Evolutionary conservation across 2,888 invertebrate genomes (phyloP).

Genomic region (Brachyptera putata): DNA sequence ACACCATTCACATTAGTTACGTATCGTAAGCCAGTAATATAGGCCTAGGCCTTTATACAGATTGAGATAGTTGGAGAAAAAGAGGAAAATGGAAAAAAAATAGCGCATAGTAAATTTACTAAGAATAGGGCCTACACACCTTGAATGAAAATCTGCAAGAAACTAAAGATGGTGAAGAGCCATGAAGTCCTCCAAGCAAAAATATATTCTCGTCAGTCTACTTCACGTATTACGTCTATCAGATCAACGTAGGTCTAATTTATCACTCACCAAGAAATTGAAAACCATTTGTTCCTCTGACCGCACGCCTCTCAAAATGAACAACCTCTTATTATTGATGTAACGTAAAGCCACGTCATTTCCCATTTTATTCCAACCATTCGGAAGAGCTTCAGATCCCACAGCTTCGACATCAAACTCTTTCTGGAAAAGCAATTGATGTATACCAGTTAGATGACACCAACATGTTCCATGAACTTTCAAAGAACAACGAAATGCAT

Average conservation of each 20-base stretch:
- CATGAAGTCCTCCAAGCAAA: no score
- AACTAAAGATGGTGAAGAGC: no score
- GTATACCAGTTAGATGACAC: no score
- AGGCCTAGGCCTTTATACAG: not conserved
- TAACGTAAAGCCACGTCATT: slow-evolving; percentile 71
- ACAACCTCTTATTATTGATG: slow-evolving; percentile 60
- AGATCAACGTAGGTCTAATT: not conserved
- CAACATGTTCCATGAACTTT: no score
- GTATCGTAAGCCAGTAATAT: not conserved
- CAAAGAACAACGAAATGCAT: no score
- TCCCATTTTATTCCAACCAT: slow-evolving; percentile 62
- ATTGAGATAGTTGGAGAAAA: not conserved
- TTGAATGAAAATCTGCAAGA: no score
- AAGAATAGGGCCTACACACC: not conserved
- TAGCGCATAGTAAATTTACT: not conserved
- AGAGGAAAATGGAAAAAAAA: not conserved
- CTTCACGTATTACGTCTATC: no score
- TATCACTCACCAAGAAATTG: slow-evolving; percentile 57
- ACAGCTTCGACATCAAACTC: slow-evolving; percentile 55
- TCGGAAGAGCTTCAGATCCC: slow-evolving; percentile 66
- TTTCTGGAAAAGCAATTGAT: slow-evolving; percentile 52
- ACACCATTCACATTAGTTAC: not conserved
- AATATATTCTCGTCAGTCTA: no score
- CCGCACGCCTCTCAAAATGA: slow-evolving; percentile 58
- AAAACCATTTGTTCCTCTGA: slow-evolving; percentile 60